A percentile compares a stretch with the other conserved stretches of the same genome.
These are phyloP conservation scores for Butorides virescens DNA, from an alignment of 2,113 vertebrate genomes.

Conservation along the genomic window DNA sequence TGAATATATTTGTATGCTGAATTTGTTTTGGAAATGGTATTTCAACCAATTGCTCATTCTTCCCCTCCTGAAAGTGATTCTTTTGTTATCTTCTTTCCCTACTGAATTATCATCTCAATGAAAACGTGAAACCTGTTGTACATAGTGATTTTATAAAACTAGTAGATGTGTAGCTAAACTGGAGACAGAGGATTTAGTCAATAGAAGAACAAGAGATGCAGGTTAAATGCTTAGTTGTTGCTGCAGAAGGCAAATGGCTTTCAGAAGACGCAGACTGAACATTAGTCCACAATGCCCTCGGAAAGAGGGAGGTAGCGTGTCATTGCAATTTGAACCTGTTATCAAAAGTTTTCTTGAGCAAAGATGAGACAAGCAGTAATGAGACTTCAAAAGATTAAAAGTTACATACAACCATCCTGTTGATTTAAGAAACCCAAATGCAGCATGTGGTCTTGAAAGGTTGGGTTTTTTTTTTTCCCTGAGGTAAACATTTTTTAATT, in stretches of 20 bases:
- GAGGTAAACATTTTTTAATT: background rate
- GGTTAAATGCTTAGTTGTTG: background rate
- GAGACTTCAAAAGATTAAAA: background rate
- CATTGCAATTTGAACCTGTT: background rate
- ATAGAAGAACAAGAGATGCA: background rate
- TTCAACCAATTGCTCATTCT: background rate
- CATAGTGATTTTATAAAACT: background rate
- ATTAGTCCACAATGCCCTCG: background rate
- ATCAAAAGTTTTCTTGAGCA: background rate
- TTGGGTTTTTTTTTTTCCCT: background rate
- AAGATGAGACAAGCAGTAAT: background rate
- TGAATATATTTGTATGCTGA: background rate
- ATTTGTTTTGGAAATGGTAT: background rate
- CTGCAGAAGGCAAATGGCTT: background rate
- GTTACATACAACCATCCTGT: background rate
- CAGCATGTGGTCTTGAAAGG: background rate
- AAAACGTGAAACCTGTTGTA: background rate
- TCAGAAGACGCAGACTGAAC: background rate
- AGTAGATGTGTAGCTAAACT: background rate
- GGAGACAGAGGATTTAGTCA: background rate
- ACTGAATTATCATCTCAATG: background rate
- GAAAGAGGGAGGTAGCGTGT: background rate
- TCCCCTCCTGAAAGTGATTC: background rate
- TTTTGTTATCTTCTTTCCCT: background rate
- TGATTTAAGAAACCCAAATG: background rate